These are phyloP conservation scores for Poecilia wingei DNA, from an alignment of 2,797 vertebrate species.

Conservation along the genomic window DNA sequence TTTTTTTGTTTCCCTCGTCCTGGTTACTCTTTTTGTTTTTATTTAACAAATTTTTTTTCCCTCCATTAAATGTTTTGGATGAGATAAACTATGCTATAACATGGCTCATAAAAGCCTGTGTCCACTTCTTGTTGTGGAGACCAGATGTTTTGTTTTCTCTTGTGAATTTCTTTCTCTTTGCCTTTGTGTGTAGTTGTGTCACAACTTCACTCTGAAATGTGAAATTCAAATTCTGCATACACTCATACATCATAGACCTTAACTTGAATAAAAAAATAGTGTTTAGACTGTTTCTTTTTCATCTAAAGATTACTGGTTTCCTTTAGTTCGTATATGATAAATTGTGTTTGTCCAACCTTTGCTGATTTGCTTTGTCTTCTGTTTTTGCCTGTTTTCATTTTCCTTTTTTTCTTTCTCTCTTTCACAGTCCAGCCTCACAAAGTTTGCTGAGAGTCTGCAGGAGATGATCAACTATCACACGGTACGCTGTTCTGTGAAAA, in stretches of 20 bases:
- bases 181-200: slow-evolving; percentile 41
- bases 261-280: slow-evolving; percentile 42
- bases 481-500: slow-evolving; percentile 80
- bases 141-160: slow-evolving; percentile 53
- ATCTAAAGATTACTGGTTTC: slow-evolving; percentile 13
- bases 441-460: slow-evolving; percentile 95
- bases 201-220: slow-evolving; percentile 49
- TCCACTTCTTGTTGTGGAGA: slow-evolving; percentile 29
- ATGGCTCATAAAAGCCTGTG: slow-evolving; percentile 12
- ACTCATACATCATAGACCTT: slow-evolving; percentile 42
- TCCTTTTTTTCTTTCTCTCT: slow-evolving; percentile 22
- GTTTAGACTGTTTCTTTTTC: slow-evolving; percentile 42
- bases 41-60: not conserved
- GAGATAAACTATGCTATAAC: not conserved
- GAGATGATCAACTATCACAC: slow-evolving; percentile 99
- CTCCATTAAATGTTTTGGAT: slow-evolving; percentile 3
- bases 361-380: not conserved
- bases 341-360: slow-evolving; percentile 9
- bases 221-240: slow-evolving; percentile 41
- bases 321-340: slow-evolving; percentile 10
- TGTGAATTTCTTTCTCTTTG: slow-evolving; percentile 54
- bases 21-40: slow-evolving; percentile 14
- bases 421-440: slow-evolving; percentile 89
- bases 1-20: not conserved
- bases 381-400: slow-evolving; percentile 14